A percentile compares a stretch with the other conserved stretches of the same genome.
Conservation (phyloP, 2,797 vertebrate species). For the Parambassis ranga region DNA sequence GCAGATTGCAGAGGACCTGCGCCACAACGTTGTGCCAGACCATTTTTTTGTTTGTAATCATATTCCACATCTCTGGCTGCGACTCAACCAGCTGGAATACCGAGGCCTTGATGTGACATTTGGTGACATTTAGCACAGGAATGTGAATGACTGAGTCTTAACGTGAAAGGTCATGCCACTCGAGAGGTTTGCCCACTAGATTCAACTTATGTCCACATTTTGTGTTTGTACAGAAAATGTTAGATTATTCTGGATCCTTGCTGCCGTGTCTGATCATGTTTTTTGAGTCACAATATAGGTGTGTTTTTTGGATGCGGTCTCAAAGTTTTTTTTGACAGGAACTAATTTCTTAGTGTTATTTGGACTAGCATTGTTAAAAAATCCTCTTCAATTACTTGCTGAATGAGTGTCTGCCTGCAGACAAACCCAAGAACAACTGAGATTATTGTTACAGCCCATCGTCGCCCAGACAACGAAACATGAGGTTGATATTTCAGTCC, state of each 20-base stretch:
- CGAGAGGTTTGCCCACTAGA: slow-evolving; percentile 42
- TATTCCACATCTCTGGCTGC: slow-evolving; percentile 39
- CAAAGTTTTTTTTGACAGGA: not conserved
- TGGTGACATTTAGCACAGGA: slow-evolving; percentile 73
- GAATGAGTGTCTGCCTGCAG: too few species aligned
- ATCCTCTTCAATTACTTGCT: too few species aligned
- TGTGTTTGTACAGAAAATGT: slow-evolving; percentile 21
- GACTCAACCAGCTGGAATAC: slow-evolving; percentile 34
- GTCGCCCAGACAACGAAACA: too few species aligned
- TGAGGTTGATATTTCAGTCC: too few species aligned
- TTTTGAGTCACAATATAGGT: not conserved
- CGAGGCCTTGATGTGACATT: slow-evolving; percentile 70
- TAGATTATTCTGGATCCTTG: slow-evolving; percentile 10
- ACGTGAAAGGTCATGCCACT: slow-evolving; percentile 69
- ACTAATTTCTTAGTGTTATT: not conserved
- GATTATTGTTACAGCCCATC: too few species aligned
- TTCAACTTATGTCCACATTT: slow-evolving; percentile 44
- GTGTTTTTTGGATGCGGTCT: not conserved
- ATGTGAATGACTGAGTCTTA: slow-evolving; percentile 61
- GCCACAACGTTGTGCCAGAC: not conserved
- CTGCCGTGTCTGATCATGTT: slow-evolving; percentile 16
- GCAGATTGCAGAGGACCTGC: not conserved
- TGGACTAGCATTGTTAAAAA: too few species aligned
- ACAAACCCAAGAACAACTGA: too few species aligned
- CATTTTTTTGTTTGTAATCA: slow-evolving; percentile 36